These are phyloP conservation scores for Ladona fulva DNA, from an alignment of 1,140 invertebrate species.

Conservation along the genomic window DNA sequence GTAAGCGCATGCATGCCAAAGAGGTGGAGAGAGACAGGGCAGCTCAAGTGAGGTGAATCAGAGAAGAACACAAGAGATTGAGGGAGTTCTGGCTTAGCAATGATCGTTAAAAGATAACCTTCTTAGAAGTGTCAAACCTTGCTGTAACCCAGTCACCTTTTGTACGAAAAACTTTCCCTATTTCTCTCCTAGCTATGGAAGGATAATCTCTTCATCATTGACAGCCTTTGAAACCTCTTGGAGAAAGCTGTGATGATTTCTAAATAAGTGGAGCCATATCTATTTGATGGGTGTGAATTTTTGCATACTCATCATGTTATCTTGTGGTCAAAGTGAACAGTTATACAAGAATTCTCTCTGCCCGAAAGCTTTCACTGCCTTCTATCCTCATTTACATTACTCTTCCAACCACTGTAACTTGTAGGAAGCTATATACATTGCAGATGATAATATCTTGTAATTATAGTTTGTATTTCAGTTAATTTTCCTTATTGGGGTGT, in stretches of 20 bases:
- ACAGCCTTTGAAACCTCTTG: neutral
- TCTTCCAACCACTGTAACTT: neutral
- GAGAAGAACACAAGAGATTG: neutral
- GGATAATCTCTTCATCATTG: neutral
- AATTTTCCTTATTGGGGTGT: too few relatives aligned
- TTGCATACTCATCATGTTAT: neutral
- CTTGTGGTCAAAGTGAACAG: neutral
- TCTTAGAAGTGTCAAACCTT: too few relatives aligned
- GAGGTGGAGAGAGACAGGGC: constrained; percentile 38
- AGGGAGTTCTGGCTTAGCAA: neutral
- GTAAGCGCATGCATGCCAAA: constrained; percentile 60
- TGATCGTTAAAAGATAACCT: neutral
- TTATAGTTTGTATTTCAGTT: too few relatives aligned
- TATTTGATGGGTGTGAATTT: neutral
- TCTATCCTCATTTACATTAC: neutral
- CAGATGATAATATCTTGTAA: too few relatives aligned
- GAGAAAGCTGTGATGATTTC: neutral
- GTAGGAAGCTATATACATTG: too few relatives aligned
- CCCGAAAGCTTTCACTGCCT: neutral
- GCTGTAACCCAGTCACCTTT: too few relatives aligned
- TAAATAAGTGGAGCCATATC: neutral
- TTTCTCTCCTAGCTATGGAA: neutral
- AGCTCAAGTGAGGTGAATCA: constrained; percentile 18
- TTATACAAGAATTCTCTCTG: neutral
- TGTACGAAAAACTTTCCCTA: neutral